Base-by-base conservation (phyloP, 2,888 invertebrate species). In the Ophonus ardosiacus region DNA sequence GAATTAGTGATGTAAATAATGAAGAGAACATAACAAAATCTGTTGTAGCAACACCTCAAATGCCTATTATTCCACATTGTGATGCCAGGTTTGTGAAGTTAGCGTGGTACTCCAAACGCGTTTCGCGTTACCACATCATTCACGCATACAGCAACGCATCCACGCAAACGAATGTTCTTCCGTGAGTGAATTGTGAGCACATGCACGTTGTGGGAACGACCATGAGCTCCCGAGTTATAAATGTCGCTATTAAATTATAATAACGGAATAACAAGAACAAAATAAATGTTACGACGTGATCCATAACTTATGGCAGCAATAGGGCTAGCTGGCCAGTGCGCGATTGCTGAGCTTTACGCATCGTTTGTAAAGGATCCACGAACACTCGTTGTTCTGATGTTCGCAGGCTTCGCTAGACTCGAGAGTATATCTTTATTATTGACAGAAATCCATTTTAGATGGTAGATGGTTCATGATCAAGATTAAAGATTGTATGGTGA, bases 201-300 rank as follows among this genome's bases (percentile, higher is more conserved):
- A 74, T 18, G 71, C 38, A 15, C 7, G 43, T 31, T 68, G 40
- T 38, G 38, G 24, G 68, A 68, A 68, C 68, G 43, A 57, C 57
- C 78, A 51, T 56, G 31, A 57, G 31, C 57, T 74, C 17, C 51
- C 56, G 24, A 15, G 76, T 76, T 83, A 71, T 82, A 76, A 74
- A 83, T 83, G 76, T 76, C 83, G 61, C 71, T 83, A 83, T 83
- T 83, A 83, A 83, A 83, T 83, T 83, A 83, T 83, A 59, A 83
- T 83, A 83, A 71, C 74, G 63, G 65, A 81, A 81, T 63, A 81
- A 83, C 83, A 83, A 83, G 83, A 76, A 59, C 74, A 83, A 83
- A 83, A 83, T 83, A 74, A 74, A 74, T 74, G 61, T 56, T 83
- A 74, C 76, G 59, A 61, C 40, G 74, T 83, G 74, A 83, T 83